Evolutionary conservation across 2,113 vertebrate species (phyloP).

Genomic region (Leptodactylus fuscus): DNA sequence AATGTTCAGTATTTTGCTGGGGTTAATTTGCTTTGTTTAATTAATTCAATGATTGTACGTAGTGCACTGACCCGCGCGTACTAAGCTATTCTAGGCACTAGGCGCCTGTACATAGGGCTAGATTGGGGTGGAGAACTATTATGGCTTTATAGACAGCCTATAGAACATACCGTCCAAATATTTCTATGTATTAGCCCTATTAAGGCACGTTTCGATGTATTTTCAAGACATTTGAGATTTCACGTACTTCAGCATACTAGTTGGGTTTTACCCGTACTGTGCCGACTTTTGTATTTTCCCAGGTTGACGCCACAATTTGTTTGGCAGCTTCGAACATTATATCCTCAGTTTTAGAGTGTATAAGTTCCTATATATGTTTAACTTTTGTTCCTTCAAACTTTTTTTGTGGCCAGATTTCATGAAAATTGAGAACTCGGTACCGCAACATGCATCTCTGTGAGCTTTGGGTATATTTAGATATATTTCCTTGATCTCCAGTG

Average conservation of each 20-base stretch:
- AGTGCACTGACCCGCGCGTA: neutral
- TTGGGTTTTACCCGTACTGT: too few relatives aligned
- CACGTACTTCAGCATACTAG: neutral
- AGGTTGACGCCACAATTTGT: too few relatives aligned
- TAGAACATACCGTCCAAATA: neutral
- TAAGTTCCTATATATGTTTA: neutral
- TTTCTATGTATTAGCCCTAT: neutral
- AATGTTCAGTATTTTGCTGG: slow-evolving; percentile 18
- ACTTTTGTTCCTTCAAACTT: neutral
- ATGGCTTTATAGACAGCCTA: neutral
- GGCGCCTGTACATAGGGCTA: neutral
- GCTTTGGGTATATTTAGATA: slow-evolving; percentile 19
- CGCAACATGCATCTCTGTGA: neutral
- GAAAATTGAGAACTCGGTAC: neutral
- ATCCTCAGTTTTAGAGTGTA: neutral
- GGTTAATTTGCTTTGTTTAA: slow-evolving; percentile 38
- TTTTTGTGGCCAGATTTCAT: neutral
- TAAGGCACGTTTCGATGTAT: neutral
- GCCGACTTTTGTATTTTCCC: too few relatives aligned
- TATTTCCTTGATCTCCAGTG: slow-evolving; percentile 29
- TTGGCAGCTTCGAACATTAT: neutral
- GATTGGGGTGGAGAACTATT: neutral
- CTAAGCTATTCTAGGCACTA: neutral
- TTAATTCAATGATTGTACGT: slow-evolving; percentile 23
- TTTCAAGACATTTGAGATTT: neutral